Percentiles rank a stretch among this genome's conserved stretches.
phyloP scores from a whole-genome alignment of 2,888 invertebrate genomes.

The Pristionchus entomophagus region DNA sequence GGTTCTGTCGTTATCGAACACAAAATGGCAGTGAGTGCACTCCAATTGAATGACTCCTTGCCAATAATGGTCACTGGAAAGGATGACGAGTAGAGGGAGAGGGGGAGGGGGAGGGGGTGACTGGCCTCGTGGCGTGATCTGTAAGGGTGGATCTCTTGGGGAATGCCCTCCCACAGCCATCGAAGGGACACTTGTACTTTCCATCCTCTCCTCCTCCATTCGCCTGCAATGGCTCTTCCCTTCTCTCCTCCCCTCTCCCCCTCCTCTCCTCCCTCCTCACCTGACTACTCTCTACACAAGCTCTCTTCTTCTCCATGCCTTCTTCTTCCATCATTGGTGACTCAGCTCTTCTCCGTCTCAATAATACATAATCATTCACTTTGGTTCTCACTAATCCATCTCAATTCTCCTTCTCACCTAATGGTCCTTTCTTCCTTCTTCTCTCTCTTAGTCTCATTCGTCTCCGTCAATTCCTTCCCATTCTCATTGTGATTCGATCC shows the following conservation, averaged over 20 bases:
- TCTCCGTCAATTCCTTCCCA: too few species aligned
- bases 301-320: neutral
- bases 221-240: neutral
- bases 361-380: too few species aligned
- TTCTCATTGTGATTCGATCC: too few species aligned
- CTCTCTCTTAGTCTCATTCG: too few species aligned
- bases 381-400: too few species aligned
- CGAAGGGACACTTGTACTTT: neutral
- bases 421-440: too few species aligned
- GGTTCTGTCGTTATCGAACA: neutral
- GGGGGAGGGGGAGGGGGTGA: constrained; percentile 18
- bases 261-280: neutral
- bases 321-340: too few species aligned
- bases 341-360: too few species aligned
- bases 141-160: neutral
- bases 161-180: neutral
- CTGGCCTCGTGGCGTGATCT: neutral
- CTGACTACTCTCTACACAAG: neutral
- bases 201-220: neutral
- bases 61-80: constrained; percentile 47
- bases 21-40: neutral
- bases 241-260: neutral
- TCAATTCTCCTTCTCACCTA: too few species aligned
- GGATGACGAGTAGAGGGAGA: constrained; percentile 49
- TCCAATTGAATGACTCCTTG: neutral